phyloP scores from a whole-genome alignment of 2,797 vertebrate species.

The Melopsittacus undulatus region DNA sequence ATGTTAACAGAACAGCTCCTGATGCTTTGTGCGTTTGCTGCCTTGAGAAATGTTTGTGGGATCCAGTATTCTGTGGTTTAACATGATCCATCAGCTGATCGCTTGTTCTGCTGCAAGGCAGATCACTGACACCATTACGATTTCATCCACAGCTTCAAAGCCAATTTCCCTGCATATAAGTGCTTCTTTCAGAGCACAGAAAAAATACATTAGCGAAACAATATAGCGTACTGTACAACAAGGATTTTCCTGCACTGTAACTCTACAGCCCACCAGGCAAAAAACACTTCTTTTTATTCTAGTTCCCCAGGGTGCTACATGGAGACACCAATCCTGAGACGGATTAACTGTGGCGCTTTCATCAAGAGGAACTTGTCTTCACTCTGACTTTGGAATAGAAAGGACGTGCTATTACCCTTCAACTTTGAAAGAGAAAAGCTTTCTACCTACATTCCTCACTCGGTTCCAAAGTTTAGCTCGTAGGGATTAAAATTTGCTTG shows the following conservation, averaged over 20 bases:
- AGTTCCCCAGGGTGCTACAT: slow-evolving; percentile 60
- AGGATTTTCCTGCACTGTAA: slow-evolving; percentile 66
- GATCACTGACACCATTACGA: slow-evolving; percentile 37
- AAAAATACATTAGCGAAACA: slow-evolving; percentile 63
- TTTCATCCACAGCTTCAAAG: slow-evolving; percentile 34
- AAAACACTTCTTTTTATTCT: slow-evolving; percentile 58
- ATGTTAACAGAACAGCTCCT: background rate
- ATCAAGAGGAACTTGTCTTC: slow-evolving; percentile 60
- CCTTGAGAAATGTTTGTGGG: background rate
- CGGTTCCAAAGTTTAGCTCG: slow-evolving; percentile 18
- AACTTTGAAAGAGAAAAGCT: slow-evolving; percentile 34
- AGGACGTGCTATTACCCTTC: slow-evolving; percentile 5
- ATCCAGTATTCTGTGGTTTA: slow-evolving; percentile 32
- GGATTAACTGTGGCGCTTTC: slow-evolving; percentile 65
- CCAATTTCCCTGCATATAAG: slow-evolving; percentile 54
- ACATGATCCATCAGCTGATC: slow-evolving; percentile 64
- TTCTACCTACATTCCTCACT: slow-evolving; percentile 15
- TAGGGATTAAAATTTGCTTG: slow-evolving; percentile 50
- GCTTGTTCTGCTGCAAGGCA: slow-evolving; percentile 40
- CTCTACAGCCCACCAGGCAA: slow-evolving; percentile 55
- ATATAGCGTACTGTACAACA: slow-evolving; percentile 64
- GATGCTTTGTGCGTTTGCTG: background rate
- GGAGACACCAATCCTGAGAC: slow-evolving; percentile 60
- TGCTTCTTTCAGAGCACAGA: slow-evolving; percentile 25
- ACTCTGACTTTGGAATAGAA: slow-evolving; percentile 55